Percentiles rank a stretch among this genome's conserved stretches.
Conservation (phyloP, 1,140 invertebrate species). For the Drosophila prosaltans region DNA sequence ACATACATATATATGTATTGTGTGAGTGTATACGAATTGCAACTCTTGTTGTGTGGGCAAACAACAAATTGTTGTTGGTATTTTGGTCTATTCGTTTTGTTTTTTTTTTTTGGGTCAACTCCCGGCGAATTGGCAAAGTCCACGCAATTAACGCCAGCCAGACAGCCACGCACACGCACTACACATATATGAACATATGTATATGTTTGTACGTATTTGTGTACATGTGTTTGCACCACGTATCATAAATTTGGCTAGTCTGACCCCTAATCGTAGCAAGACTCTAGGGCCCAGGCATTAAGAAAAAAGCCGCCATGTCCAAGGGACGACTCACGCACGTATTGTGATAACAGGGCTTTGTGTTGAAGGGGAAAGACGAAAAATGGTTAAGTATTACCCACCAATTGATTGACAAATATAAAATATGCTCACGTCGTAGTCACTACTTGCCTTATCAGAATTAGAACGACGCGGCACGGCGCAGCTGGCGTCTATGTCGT, state of each 20-base stretch:
- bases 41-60: not conserved
- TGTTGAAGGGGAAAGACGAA: not conserved
- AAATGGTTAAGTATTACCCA: not conserved
- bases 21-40: not conserved
- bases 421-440: conserved; percentile 16
- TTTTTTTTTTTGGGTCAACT: conserved; percentile 1
- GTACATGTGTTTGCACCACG: conserved; percentile 1
- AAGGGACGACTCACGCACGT: conserved; percentile 24
- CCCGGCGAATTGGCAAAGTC: conserved; percentile 9
- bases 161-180: conserved; percentile 2
- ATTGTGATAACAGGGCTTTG: conserved; percentile 49
- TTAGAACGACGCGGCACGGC: too few relatives aligned
- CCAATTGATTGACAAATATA: conserved; percentile 44
- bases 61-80: not conserved
- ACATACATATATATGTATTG: not conserved
- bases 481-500: conserved; percentile 14
- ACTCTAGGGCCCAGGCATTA: not conserved
- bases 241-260: conserved; percentile 17
- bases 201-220: conserved; percentile 4
- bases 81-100: not conserved
- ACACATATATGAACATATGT: not conserved
- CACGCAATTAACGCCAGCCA: not conserved
- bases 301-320: not conserved
- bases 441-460: conserved; percentile 24
- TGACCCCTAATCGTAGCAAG: conserved; percentile 4